Conservation (phyloP, 1,140 invertebrate genomes). For the Drosophila asahinai region DNA sequence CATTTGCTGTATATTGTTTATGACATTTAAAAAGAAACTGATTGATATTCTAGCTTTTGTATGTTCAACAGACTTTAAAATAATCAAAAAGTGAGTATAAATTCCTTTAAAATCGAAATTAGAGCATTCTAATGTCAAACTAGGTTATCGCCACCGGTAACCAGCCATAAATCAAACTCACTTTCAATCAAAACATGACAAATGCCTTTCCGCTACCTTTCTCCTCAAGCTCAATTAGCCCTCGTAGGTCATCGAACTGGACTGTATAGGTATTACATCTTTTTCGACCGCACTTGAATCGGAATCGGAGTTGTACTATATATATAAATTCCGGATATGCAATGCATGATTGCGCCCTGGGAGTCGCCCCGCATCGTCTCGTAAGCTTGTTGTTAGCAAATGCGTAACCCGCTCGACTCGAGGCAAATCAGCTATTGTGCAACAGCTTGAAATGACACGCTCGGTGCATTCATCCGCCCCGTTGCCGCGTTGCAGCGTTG, state of each 20-base stretch:
- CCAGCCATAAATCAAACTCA: constrained; percentile 64
- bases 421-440: constrained; percentile 76
- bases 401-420: constrained; percentile 71
- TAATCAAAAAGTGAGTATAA: no score
- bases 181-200: constrained; percentile 77
- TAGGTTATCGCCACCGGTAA: constrained; percentile 26
- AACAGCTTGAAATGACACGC: constrained; percentile 79
- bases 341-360: constrained; percentile 66
- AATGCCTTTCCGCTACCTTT: constrained; percentile 79
- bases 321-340: constrained; percentile 6
- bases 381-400: constrained; percentile 43
- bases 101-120: constrained; percentile 1
- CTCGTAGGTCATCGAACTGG: constrained; percentile 61
- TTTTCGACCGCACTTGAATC: constrained; percentile 25
- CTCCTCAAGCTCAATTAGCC: constrained; percentile 69
- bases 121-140: not conserved
- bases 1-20: not conserved
- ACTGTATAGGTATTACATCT: constrained; percentile 18
- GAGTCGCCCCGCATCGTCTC: constrained; percentile 10
- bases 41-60: not conserved
- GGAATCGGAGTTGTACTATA: not conserved
- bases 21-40: no score
- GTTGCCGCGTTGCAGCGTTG: not conserved
- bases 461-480: constrained; percentile 50
- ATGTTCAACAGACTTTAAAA: no score